phyloP scores from a whole-genome alignment of 2,888 invertebrate species.

The Zhuqinia jingwanae region DNA sequence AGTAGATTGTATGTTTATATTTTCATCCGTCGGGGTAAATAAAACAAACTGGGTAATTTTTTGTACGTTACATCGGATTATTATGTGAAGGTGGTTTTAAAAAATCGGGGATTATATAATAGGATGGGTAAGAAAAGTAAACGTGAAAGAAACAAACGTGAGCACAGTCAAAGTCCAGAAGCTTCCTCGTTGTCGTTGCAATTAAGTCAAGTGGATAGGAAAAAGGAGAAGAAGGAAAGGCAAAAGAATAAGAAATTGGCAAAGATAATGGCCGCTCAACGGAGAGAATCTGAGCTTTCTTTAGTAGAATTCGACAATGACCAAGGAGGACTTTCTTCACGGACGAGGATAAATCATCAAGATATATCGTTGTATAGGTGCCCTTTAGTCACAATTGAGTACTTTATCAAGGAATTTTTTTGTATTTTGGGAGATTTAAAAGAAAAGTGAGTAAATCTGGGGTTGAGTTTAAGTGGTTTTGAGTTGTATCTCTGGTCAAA shows the following conservation, averaged over 20 bases:
- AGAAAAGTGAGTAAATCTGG: constrained; percentile 71
- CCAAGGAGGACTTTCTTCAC: constrained; percentile 66
- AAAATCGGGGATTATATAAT: background rate
- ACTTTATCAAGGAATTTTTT: constrained; percentile 88
- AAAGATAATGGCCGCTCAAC: constrained; percentile 30
- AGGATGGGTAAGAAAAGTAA: constrained; percentile 23
- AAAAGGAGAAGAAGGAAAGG: constrained; percentile 35
- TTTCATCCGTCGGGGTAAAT: too few species aligned
- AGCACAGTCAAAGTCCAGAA: constrained; percentile 1
- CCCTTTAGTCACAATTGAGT: constrained; percentile 89
- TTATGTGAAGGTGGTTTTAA: background rate
- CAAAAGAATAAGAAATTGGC: constrained; percentile 37
- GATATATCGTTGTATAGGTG: constrained; percentile 89
- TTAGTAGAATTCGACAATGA: constrained; percentile 3
- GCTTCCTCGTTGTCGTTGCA: background rate
- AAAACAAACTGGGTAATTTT: too few species aligned
- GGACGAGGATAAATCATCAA: constrained; percentile 83
- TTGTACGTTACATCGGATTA: too few species aligned
- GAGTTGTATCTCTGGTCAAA: too few species aligned
- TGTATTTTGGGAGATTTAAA: constrained; percentile 73
- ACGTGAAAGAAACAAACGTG: background rate
- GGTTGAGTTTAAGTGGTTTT: too few species aligned
- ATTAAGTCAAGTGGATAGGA: background rate
- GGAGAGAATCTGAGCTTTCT: constrained; percentile 22
- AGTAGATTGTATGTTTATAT: too few species aligned